Evolutionary conservation across 2,797 vertebrate species (phyloP).

Genomic region (Squalus acanthias): DNA sequence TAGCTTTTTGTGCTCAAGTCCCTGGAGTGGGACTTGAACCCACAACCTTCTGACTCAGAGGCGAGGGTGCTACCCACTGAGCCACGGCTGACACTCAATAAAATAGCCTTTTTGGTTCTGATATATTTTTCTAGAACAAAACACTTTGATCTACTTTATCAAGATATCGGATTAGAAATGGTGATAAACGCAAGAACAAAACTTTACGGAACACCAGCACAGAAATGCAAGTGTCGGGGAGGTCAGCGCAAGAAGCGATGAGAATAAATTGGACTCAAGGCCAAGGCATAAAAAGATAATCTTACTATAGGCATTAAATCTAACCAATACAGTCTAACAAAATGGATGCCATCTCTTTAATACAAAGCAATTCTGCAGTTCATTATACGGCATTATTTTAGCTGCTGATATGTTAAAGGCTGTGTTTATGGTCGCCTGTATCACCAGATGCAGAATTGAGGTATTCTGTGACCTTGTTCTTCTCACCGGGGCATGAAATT

Average conservation of each 20-base stretch:
- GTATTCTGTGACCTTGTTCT: constrained; percentile 99
- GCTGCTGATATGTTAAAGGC: constrained; percentile 96
- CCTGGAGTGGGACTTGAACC: too few species aligned
- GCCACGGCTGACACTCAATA: background rate
- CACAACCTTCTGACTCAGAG: too few species aligned
- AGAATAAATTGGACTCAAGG: constrained; percentile 26
- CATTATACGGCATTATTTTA: constrained; percentile 99
- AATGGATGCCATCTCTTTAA: constrained; percentile 57
- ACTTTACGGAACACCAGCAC: background rate
- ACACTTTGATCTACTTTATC: background rate
- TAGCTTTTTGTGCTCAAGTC: too few species aligned
- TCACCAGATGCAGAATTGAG: constrained; percentile 98
- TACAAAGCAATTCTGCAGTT: constrained; percentile 99
- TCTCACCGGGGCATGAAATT: constrained; percentile 99
- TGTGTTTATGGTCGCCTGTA: constrained; percentile 99
- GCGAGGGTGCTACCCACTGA: too few species aligned
- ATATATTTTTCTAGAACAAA: background rate
- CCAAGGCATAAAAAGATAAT: constrained; percentile 35
- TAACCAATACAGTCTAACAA: constrained; percentile 35
- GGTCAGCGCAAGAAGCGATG: background rate
- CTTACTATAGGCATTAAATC: constrained; percentile 33
- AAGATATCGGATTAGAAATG: background rate
- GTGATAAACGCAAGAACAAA: background rate
- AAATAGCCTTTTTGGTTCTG: background rate
- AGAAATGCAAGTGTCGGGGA: background rate